Evolutionary conservation across 2,113 vertebrate species (phyloP), one percentile per base, ranked within the genome.

Genomic region (Indicator indicator): DNA sequence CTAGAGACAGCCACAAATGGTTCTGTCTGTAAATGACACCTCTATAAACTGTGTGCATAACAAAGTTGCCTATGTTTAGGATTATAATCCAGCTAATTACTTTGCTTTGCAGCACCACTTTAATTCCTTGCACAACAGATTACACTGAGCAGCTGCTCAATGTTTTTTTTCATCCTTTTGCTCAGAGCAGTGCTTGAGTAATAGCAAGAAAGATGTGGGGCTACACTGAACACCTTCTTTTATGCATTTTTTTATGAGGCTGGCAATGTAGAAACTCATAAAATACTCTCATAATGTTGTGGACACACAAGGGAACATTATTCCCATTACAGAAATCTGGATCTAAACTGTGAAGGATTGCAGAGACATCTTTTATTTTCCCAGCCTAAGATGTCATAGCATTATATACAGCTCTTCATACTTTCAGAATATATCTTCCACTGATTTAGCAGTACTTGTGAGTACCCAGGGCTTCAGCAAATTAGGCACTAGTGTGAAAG

Each of bases 261-360:
- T 78, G 44, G 24, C 2, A 3, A 12, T 4, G 11, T 10, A 78
- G 36, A 82, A 85, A 40, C 20, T 52, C 40, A 12, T 26, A 7
- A 78, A 56, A 20, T 48, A 19, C 24, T 81, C 32, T 55, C 7
- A 5, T 18, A 60, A 78, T 0, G 0, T 64, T 28, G 28, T 33
- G 18, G 33, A 63, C 63, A 44, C 9, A 5, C 9, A 6, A 72
- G 32, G 62, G 5, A 60, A 80, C 18, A 6, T 69, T 59, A n/a
- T 58, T 58, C 26, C 17, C 8, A 13, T 44, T 40, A 18, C 1
- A 76, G 48, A 91, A 76, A 82, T 36, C 6, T 28, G 30, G 13
- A 63, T n/a, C n/a, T 76, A 65, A 88, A 86, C 33, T 36, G 24
- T 54, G 28, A 38, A 75, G 54, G 50, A 76, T 1, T 62, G 21